A percentile compares a stretch with the other conserved stretches of the same genome.
These are phyloP conservation scores for Sminthopsis crassicaudata DNA, from an alignment of 2,113 vertebrate genomes.

Conservation along the genomic window DNA sequence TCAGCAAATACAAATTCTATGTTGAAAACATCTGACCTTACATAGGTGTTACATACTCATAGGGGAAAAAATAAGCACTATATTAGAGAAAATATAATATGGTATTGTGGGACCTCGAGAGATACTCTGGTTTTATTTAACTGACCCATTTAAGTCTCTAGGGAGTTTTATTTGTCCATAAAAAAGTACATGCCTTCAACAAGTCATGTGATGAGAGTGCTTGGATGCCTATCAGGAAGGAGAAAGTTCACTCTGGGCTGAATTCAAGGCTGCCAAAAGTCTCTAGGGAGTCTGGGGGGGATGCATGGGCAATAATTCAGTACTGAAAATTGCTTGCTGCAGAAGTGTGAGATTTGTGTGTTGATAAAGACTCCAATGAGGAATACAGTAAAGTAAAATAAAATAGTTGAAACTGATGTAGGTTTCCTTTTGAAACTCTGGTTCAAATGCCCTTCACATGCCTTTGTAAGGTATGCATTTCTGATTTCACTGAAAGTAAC, in stretches of 20 bases:
- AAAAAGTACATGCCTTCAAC: neutral
- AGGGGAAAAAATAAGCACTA: neutral
- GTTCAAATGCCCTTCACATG: slow-evolving; percentile 4
- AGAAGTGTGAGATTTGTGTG: slow-evolving; percentile 2
- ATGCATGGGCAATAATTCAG: slow-evolving; percentile 14
- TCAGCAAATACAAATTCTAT: neutral
- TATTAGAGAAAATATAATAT: slow-evolving; percentile 2
- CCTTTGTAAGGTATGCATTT: slow-evolving; percentile 43
- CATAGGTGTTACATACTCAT: neutral
- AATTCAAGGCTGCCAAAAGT: slow-evolving; percentile 17
- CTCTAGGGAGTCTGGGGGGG: neutral
- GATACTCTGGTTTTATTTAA: neutral
- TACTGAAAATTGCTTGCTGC: slow-evolving; percentile 48
- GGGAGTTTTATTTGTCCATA: neutral
- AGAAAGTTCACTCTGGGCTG: slow-evolving; percentile 4
- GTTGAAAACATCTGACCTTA: neutral
- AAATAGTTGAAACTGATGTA: slow-evolving; percentile 17
- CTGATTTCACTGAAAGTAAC: slow-evolving; percentile 9
- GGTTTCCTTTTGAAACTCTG: slow-evolving; percentile 37
- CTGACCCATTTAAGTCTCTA: neutral
- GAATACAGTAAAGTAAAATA: slow-evolving; percentile 2
- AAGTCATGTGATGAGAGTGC: neutral
- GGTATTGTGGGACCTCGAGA: slow-evolving; percentile 6
- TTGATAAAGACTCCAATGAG: slow-evolving; percentile 29
- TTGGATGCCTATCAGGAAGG: neutral